Base-by-base conservation (phyloP, 1,140 invertebrate genomes). In the Drosophila busckii region DNA sequence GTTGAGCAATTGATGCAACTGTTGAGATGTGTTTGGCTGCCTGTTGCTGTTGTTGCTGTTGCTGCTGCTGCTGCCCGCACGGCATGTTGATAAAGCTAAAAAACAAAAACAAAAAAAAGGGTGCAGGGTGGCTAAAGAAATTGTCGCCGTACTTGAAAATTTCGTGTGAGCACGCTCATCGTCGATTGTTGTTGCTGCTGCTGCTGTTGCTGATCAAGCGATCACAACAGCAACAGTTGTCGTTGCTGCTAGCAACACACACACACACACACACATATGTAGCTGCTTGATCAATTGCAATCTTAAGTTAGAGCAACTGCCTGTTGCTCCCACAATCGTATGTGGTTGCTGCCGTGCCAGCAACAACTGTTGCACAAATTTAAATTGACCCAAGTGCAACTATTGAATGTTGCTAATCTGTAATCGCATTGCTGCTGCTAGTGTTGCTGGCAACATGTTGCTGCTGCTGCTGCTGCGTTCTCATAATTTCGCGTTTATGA, bases 1-100 rank as follows among this genome's bases (percentile, higher is more conserved):
- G 80, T 84, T 84, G 80, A 80, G 80, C 71, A 84, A 84, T 84
- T 84, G 80, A 84, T 84, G 73, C 61, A 84, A 80, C 80, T 73
- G 80, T 70, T 80, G 70, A 82, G 75, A 84, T 84, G 78, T 82
- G 75, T 80, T 84, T 45, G 28, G 49, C 9, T 25, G 29, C 8
- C 25, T 26, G 50, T 22, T 54, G 56, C n/a, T 59, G 32, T 15
- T 59, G 40, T 7, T 54, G 49, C 3, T 60, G 48, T 32, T 23
- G 62, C 44, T 49, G 52, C 55, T 38, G 45, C 32, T 76, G 71
- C 62, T 38, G 63, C 58, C 66, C 9, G 73, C 75, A 80, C 80
- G 75, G 75, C 69, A 56, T 60, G 61, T 70, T 80, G 75, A 80
- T 80, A 80, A 82, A 59, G 1, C 37, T 25, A 16, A n/a, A 12